Evolutionary conservation across 2,113 vertebrate species (phyloP).

Genomic region (Larimichthys polyactis): DNA sequence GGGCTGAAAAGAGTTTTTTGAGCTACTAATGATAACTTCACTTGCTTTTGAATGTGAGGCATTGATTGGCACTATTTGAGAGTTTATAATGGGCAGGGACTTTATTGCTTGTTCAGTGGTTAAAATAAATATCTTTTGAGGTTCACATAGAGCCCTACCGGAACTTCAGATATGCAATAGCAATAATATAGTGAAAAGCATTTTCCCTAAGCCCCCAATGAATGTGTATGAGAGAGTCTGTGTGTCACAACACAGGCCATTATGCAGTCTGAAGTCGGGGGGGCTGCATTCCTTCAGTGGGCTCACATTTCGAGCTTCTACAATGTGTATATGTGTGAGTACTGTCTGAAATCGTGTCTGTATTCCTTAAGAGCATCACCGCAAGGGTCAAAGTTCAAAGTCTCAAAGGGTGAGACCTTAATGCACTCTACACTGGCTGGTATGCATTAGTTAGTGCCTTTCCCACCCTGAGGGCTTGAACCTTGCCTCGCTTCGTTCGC

Average conservation of each 20-base stretch:
- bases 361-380: constrained; percentile 56
- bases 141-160: background rate
- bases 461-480: constrained; percentile 34
- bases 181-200: constrained; percentile 58
- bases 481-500: constrained; percentile 31
- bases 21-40: background rate
- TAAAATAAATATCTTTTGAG: background rate
- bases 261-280: constrained; percentile 54
- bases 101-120: constrained; percentile 16
- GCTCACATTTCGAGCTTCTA: constrained; percentile 66
- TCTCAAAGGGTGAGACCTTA: constrained; percentile 52
- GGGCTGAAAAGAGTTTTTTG: constrained; percentile 22
- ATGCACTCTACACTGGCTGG: constrained; percentile 36
- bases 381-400: constrained; percentile 59
- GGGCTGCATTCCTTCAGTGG: constrained; percentile 69
- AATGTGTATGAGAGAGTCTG: constrained; percentile 45
- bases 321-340: constrained; percentile 43
- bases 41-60: background rate
- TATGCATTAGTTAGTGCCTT: constrained; percentile 51
- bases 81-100: background rate
- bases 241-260: constrained; percentile 69
- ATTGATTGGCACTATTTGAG: background rate
- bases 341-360: constrained; percentile 49
- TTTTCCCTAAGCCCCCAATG: constrained; percentile 41
- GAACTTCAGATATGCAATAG: constrained; percentile 20